phyloP scores from a whole-genome alignment of 2,113 vertebrate species.

The Petaurus breviceps region DNA sequence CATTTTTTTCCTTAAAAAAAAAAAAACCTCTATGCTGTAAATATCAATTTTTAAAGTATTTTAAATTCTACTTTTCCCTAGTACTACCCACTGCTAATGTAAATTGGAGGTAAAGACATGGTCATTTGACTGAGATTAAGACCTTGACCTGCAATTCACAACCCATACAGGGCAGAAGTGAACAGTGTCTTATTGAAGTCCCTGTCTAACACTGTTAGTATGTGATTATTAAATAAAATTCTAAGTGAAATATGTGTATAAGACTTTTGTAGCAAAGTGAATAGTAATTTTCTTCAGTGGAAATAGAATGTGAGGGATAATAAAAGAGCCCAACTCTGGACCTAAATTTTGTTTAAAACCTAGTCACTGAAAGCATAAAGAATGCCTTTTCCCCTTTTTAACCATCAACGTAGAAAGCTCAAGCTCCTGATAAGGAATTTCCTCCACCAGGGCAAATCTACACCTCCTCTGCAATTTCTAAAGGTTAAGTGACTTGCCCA shows the following conservation, averaged over 20 bases:
- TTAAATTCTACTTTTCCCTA: neutral
- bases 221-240: neutral
- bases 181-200: neutral
- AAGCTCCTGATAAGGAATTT: neutral
- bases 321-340: neutral
- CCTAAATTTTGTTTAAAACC: neutral
- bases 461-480: neutral
- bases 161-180: neutral
- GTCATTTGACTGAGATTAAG: neutral
- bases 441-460: neutral
- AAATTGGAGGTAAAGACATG: neutral
- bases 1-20: neutral
- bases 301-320: neutral
- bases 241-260: neutral
- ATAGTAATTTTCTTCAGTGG: neutral
- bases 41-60: neutral
- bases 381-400: neutral
- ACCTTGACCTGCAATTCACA: neutral
- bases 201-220: neutral
- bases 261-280: neutral
- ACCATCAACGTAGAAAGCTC: neutral
- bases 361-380: neutral
- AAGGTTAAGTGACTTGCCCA: neutral
- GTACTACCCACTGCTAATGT: neutral
- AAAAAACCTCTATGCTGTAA: neutral